Base-by-base conservation (phyloP, 1,140 invertebrate genomes). In the Dinoponera quadriceps region DNA sequence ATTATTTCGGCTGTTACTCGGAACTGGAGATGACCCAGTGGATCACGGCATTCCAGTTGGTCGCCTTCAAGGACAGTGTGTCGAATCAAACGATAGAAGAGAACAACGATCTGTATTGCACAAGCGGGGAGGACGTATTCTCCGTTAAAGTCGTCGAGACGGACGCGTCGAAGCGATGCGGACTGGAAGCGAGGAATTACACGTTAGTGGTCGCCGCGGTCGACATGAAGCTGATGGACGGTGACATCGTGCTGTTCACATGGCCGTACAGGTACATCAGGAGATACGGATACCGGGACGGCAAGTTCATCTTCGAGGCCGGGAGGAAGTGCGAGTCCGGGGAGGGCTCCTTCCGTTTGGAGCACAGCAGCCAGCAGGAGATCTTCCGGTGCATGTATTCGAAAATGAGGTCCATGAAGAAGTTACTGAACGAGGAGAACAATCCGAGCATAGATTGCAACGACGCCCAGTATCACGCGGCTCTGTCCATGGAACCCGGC, bases 241-340 rank as follows among this genome's bases (percentile, higher is more conserved):
- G 94, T n/a, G 95, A 96, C 87, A 95, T 96, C 81, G 91, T 97
- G 9, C 93, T 97, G 73, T 97, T 96, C 83, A 97, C 96, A n/a
- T 98, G 98, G 98, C 97, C 97, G 54, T 98, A 97, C 92, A 96
- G 96, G 85, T 98, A 96, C 90, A 98, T 98, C 82, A 95, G 98
- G 72, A 94, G 97, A 75, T 98, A 98, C 93, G 97, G 98, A 27
- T 97, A 97, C 85, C 96, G 96, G 81, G 96, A 96, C 87, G 97
- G 97, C 51, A 97, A 96, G 90, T 98, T 98, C 90, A 97, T 97
- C 22, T 98, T 98, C 93, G 97, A 98, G 95, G 97, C 97, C n/a
- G 98, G 98, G 4, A 95, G 98, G 83, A 98, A 98, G 92, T 98
- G 97, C 94, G 95, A 96, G 82, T 97, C 97, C 4, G 98, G 98